A percentile compares a stretch with the other conserved stretches of the same genome.
Evolutionary conservation across 2,797 vertebrate genomes (phyloP).

Genomic region (Cirrhinus molitorella): DNA sequence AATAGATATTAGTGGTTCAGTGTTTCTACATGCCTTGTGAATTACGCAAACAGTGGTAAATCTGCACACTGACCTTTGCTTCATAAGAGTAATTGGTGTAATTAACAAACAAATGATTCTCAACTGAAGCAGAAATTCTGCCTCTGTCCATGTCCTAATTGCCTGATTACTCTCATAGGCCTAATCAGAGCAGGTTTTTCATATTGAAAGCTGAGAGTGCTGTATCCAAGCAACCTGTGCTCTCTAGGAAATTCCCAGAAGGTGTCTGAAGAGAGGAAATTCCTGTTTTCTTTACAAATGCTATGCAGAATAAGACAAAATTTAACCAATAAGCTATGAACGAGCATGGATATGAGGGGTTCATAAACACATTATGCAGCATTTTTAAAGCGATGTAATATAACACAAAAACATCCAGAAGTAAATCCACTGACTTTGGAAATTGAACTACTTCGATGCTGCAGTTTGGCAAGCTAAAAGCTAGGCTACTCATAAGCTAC

Average conservation of each 20-base stretch:
- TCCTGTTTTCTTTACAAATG: conserved; percentile 6
- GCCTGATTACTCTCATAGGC: conserved; percentile 2
- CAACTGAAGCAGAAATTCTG: conserved; percentile 13
- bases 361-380: background rate
- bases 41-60: background rate
- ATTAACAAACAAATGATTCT: conserved; percentile 13
- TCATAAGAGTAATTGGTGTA: conserved; percentile 9
- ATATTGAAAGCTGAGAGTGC: background rate
- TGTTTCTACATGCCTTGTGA: background rate
- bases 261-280: background rate
- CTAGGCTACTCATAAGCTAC: background rate
- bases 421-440: background rate
- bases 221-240: conserved; percentile 19
- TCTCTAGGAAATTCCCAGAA: background rate
- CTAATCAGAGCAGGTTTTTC: conserved; percentile 32
- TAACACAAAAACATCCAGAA: background rate
- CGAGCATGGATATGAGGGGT: background rate
- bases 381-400: background rate
- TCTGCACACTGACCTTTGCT: background rate
- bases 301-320: background rate
- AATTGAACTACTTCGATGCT: background rate
- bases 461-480: background rate
- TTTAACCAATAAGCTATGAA: background rate
- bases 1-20: background rate
- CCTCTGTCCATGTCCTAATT: background rate